A percentile compares a stretch with the other conserved stretches of the same genome.
phyloP scores from a whole-genome alignment of 2,797 vertebrate genomes.

The Xenops minutus region DNA sequence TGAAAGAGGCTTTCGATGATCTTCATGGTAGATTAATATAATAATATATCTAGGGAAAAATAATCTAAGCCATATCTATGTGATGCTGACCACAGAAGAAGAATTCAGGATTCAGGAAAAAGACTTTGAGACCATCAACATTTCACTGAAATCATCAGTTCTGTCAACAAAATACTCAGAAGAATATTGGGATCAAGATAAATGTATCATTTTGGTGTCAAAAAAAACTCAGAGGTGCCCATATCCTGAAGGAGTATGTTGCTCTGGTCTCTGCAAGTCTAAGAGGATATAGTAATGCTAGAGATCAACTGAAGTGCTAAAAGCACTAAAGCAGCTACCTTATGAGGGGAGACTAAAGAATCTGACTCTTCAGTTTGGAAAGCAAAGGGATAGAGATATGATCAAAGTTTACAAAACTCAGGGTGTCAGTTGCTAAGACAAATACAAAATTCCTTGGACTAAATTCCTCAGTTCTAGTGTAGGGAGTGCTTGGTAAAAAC shows the following conservation, averaged over 20 bases:
- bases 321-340: not conserved
- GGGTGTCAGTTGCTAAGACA: not conserved
- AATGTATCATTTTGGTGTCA: not conserved
- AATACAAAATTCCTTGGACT: not conserved
- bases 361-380: not conserved
- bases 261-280: not conserved
- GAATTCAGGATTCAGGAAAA: not conserved
- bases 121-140: not conserved
- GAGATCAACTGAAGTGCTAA: not conserved
- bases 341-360: not conserved
- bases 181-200: not conserved
- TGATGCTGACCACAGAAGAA: not conserved
- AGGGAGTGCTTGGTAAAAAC: not conserved
- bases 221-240: not conserved
- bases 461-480: not conserved
- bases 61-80: accelerated
- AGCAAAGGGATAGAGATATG: not conserved
- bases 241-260: not conserved
- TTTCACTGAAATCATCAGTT: not conserved
- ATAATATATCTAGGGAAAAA: not conserved
- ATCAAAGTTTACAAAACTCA: not conserved
- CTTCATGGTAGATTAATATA: not conserved
- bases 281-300: not conserved
- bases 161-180: not conserved
- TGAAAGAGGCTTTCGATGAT: not conserved